Base-by-base conservation (phyloP, 1,140 invertebrate genomes). In the Homarus americanus region DNA sequence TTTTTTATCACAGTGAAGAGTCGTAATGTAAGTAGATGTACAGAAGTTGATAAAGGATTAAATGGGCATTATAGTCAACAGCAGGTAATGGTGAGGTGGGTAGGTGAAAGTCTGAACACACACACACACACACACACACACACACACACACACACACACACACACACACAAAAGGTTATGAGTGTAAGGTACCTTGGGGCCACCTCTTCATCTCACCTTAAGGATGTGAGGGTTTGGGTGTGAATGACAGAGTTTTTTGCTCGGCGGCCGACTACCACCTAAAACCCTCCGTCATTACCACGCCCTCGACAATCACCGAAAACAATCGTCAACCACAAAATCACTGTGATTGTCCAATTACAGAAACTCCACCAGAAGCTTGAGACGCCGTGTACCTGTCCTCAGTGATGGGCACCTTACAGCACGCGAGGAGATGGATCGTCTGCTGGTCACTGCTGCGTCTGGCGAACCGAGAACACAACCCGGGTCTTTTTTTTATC, bases 271-370 rank as follows among this genome's bases (percentile, higher is more conserved):
- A 41, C 28, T 32, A 53, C 44, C 36, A 28, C 79, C 34, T 44
- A 73, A 82, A 41, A 44, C 78, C 72, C 58, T 4, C 87, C 58
- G 79, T 89, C 79, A 89, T 89, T 89, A 89, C 66, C 87, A 80
- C 87, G 79, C 87, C 87, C 66, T 82, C 87, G 63, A 66, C 87
- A 89, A 66, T 89, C 78, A 69, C 79, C 58, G 40, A 89, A n/a
- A 82, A 89, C 87, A 82, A 82, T 89, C 87, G 87, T 89, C 87
- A 82, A n/a, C 85, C 38, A 32, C 63, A 20, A 73, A 82, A 89
- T 89, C 53, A 89, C 87, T 89, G 87, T 89, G 87, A 89, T 89
- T 82, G 87, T 82, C 75, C 87, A 89, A 89, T 89, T 89, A 89
- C 58, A 89, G 78, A 89, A 73, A 78, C 78, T 82, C 38, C 49